These are phyloP conservation scores for Priocnemis perturbator DNA, from an alignment of 2,888 invertebrate genomes.

Conservation along the genomic window DNA sequence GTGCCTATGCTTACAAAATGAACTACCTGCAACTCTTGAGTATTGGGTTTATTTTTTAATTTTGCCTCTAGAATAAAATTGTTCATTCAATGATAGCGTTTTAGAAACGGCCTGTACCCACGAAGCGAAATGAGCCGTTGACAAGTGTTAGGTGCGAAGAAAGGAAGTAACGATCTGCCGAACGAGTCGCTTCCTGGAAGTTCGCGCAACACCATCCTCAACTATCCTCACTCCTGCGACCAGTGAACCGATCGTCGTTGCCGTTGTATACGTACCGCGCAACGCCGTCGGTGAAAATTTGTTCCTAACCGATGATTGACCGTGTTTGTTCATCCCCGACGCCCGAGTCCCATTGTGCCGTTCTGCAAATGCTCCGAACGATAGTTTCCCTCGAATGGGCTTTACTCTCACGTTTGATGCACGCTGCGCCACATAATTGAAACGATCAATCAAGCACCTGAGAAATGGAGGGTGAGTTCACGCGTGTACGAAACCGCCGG, in stretches of 20 bases:
- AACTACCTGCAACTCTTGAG: too few species aligned
- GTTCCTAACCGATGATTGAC: background rate
- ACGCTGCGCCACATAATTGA: slow-evolving; percentile 60
- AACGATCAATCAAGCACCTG: slow-evolving; percentile 67
- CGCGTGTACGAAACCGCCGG: slow-evolving; percentile 52
- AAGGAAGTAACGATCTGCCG: slow-evolving; percentile 56
- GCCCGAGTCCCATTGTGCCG: too few species aligned
- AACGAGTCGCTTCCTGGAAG: slow-evolving; percentile 49
- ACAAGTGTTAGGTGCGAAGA: slow-evolving; percentile 52
- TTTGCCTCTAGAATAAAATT: too few species aligned
- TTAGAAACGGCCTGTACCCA: slow-evolving; percentile 14
- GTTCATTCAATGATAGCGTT: too few species aligned
- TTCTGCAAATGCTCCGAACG: background rate
- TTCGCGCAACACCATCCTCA: slow-evolving; percentile 14
- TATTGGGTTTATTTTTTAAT: too few species aligned
- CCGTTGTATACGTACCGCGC: too few species aligned
- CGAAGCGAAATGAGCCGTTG: slow-evolving; percentile 48
- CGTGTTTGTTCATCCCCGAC: too few species aligned
- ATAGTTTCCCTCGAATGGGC: slow-evolving; percentile 25
- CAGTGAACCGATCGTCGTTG: too few species aligned
- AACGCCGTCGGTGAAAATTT: too few species aligned
- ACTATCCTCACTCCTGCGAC: background rate
- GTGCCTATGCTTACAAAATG: too few species aligned
- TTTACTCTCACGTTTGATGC: slow-evolving; percentile 56
- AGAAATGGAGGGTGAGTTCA: slow-evolving; percentile 51